Base-by-base conservation (phyloP, 2,113 vertebrate genomes). In the Hippocampus comes region DNA sequence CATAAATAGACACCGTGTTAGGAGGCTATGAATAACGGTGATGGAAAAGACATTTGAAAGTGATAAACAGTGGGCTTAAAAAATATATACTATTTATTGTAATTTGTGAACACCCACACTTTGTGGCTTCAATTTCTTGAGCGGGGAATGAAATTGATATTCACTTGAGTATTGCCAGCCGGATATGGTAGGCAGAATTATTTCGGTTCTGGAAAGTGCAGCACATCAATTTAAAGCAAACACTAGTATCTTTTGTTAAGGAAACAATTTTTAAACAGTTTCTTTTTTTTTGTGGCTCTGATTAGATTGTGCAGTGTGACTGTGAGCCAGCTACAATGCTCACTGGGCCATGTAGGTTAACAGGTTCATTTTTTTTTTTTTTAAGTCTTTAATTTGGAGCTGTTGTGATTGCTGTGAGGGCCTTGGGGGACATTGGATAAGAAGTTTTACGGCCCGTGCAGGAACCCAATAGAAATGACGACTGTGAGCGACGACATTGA, bases 401-500 rank as follows among this genome's bases (percentile, higher is more conserved):
- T 25, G 77, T 59, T 51, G 11, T 18, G 55, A 46, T 69, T 55
- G 67, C 53, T 43, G 76, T 66, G 77, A 61, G 12, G 49, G 55
- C 68, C 74, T 65, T 34, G 0, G 14, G 69, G 79, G 75, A 70
- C 73, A 67, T 53, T 25, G 71, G 71, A 67, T 63, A 20, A 48
- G 68, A 53, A 72, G 77, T 75, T 83, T 87, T 83, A 85, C 78
- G 72, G 72, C 20, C 64, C 63, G 38, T 49, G 23, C 76, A 60
- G 75, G 67, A 78, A 75, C 49, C 20, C 63, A 77, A 78, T 86
- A 76, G 73, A 86, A 87, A 77, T 43, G 41, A 83, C 74, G 79
- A 80, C 67, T 76, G 53, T 77, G 74, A 87, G 73, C 78, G 75
- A 88, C 73, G 77, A 69, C 74, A 88, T 85, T 83, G 86, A 89